Evolutionary conservation across 1,140 invertebrate genomes (phyloP).

Genomic region (Drosophila pandora): DNA sequence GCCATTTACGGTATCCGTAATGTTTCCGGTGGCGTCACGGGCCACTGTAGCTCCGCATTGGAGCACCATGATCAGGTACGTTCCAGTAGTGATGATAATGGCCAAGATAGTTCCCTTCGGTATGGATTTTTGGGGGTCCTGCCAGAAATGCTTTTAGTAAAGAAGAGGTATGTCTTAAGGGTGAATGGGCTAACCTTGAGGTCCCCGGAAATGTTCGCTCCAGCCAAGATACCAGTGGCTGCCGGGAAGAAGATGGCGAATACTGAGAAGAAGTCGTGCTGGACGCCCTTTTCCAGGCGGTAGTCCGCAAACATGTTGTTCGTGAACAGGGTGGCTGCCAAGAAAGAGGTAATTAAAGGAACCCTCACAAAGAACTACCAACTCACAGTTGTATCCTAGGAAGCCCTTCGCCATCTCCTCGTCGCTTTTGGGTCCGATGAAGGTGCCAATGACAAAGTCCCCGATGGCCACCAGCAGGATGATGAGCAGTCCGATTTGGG

Average conservation of each 20-base stretch:
- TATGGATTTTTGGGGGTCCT: constrained; percentile 96
- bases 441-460: constrained; percentile 94
- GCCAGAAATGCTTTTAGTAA: constrained; percentile 10
- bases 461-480: constrained; percentile 94
- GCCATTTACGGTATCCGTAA: constrained; percentile 85
- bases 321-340: constrained; percentile 88
- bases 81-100: constrained; percentile 92
- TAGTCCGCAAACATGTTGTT: constrained; percentile 92
- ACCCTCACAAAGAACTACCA: neutral
- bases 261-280: constrained; percentile 95
- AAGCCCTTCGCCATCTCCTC: constrained; percentile 92
- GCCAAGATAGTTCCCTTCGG: constrained; percentile 95
- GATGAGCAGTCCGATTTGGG: constrained; percentile 95
- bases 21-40: constrained; percentile 90
- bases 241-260: constrained; percentile 99
- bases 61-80: constrained; percentile 93
- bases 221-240: constrained; percentile 96
- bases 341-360: constrained; percentile 26
- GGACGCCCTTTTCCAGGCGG: constrained; percentile 84
- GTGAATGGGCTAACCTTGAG: constrained; percentile 87
- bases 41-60: constrained; percentile 90
- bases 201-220: constrained; percentile 97
- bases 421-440: constrained; percentile 92
- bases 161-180: neutral
- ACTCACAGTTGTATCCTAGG: constrained; percentile 93